Percentiles rank a stretch among this genome's conserved stretches.
Evolutionary conservation across 2,113 vertebrate species (phyloP).

Genomic region (Martes martes): DNA sequence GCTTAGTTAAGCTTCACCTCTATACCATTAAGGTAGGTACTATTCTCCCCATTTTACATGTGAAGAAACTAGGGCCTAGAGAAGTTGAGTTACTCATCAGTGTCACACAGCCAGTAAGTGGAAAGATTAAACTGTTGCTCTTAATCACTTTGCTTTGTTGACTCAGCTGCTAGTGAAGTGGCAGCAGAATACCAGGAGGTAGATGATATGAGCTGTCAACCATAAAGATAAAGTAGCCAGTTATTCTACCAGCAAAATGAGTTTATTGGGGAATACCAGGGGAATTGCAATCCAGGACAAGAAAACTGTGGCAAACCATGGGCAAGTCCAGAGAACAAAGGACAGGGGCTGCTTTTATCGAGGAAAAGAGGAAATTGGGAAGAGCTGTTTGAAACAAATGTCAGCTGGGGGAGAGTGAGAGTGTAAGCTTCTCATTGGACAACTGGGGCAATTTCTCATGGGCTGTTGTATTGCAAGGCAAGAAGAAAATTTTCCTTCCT

Average conservation of each 20-base stretch:
- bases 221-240: background rate
- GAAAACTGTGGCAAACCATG: background rate
- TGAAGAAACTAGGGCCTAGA: background rate
- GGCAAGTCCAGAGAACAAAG: background rate
- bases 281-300: background rate
- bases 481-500: background rate
- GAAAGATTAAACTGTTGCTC: background rate
- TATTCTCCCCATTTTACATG: background rate
- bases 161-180: background rate
- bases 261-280: background rate
- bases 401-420: background rate
- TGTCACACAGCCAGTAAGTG: background rate
- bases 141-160: slow-evolving; percentile 22
- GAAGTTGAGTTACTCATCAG: background rate
- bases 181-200: background rate
- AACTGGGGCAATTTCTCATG: background rate
- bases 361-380: background rate
- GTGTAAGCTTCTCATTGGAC: background rate
- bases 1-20: background rate
- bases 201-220: background rate
- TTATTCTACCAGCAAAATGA: background rate
- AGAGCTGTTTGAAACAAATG: background rate
- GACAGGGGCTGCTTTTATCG: background rate
- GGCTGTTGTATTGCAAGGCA: background rate
- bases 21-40: background rate